Base-by-base conservation (phyloP, 2,797 vertebrate genomes). In the Iguana delicatissima region DNA sequence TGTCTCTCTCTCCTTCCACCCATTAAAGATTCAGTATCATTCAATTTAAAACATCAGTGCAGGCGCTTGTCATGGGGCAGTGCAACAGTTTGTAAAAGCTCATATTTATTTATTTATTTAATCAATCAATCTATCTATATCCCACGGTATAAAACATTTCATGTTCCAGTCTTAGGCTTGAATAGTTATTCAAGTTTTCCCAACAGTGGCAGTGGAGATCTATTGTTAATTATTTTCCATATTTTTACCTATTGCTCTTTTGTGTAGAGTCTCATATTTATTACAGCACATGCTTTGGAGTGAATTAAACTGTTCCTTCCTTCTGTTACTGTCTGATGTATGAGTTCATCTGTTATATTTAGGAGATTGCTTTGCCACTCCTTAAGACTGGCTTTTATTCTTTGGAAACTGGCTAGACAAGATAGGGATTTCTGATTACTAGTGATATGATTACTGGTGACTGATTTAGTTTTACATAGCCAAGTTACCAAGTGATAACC, bases 261-360 rank as follows among this genome's bases (percentile, higher is more conserved):
- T 35, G 42, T 80, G 62, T 55, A 38, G 24, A 79, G 29, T 22
- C n/a, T 26, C 18, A 4, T 64, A 38, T 64, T 69, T 46, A 50
- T 84, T 87, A 62, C 14, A 87, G 8, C n/a, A 5, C 20, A 57
- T 55, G 67, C 50, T 73, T 74, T 57, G 26, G 10, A 22, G 20
- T n/a, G 84, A 77, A 22, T n/a, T 8, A 79, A 79, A 80, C 22
- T 1, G 8, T 52, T 87, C 64, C 29, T 62, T 26, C 22, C 55
- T 55, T 87, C 50, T 67, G 32, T 67, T 32, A n/a, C 20, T 69
- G n/a, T 29, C 9, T 32, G 22, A 35, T 38, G 46, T 52, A 20
- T 72, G 22, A 72, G 22, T 81, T 55, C 62, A 81, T 81, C 86
- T 87, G 57, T 77, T 87, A 5, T 22, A 26, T 35, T 73, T 85